phyloP scores from a whole-genome alignment of 2,797 vertebrate species.

The Syncerus caffer region DNA sequence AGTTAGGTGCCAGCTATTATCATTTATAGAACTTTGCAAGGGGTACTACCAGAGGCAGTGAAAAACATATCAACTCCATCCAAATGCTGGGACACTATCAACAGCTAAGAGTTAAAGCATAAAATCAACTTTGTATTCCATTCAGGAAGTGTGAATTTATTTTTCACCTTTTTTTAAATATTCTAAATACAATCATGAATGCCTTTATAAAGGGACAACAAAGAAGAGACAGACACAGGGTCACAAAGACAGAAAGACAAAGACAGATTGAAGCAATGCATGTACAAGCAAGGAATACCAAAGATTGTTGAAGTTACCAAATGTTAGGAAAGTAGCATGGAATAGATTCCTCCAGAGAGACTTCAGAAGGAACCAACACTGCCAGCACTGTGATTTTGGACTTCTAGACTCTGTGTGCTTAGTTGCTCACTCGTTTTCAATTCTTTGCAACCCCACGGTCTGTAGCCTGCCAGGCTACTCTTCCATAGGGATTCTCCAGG shows the following conservation, averaged over 20 bases:
- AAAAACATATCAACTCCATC: neutral
- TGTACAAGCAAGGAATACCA: neutral
- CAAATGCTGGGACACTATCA: neutral
- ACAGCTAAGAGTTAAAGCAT: neutral
- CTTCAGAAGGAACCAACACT: neutral
- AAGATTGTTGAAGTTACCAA: neutral
- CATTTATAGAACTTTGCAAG: neutral
- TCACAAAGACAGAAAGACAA: neutral
- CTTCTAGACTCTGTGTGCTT: neutral
- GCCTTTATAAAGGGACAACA: neutral
- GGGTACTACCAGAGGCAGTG: neutral
- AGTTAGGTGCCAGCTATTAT: neutral
- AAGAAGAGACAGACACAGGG: neutral
- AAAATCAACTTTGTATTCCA: neutral
- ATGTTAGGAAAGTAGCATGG: neutral
- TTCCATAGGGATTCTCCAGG: neutral
- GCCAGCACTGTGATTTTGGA: neutral
- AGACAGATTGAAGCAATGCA: neutral
- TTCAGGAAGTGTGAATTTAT: neutral
- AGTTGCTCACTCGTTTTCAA: neutral
- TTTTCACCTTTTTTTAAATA: neutral
- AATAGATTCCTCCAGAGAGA: neutral
- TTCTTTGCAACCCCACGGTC: neutral
- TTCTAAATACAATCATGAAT: neutral
- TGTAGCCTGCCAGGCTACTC: neutral